These are phyloP conservation scores for Fistularia tabacaria DNA, from an alignment of 2,797 vertebrate species.

Conservation along the genomic window DNA sequence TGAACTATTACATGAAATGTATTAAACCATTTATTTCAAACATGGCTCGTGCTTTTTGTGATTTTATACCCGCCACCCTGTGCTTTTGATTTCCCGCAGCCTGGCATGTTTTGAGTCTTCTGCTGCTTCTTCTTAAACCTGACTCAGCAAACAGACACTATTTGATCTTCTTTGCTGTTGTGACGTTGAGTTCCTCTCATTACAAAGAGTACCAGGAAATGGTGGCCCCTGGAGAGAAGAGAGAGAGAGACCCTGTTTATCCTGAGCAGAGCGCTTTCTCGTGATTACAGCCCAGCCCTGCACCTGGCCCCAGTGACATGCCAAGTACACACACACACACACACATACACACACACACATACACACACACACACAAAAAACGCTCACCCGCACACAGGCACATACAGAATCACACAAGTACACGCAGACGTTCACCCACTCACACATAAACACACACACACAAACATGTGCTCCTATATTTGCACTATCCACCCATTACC, in stretches of 20 bases:
- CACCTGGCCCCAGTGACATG: conserved; percentile 65
- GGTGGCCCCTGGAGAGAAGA: conserved; percentile 52
- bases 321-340: conserved; percentile 46
- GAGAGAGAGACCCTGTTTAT: conserved; percentile 70
- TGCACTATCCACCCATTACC: too few relatives aligned
- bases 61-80: background rate
- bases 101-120: conserved; percentile 47
- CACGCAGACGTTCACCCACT: too few relatives aligned
- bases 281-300: conserved; percentile 62
- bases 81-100: conserved; percentile 12
- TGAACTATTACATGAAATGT: background rate
- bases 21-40: background rate
- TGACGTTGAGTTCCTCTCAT: conserved; percentile 66
- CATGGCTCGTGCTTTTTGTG: background rate
- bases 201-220: conserved; percentile 71
- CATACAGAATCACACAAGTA: conserved; percentile 7
- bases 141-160: conserved; percentile 61
- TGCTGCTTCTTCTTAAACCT: conserved; percentile 60
- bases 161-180: conserved; percentile 67
- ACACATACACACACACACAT: conserved; percentile 9
- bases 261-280: conserved; percentile 59
- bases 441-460: too few relatives aligned
- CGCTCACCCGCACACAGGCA: conserved; percentile 5
- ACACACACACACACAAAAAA: conserved; percentile 9
- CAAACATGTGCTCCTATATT: too few relatives aligned